A percentile compares a stretch with the other conserved stretches of the same genome.
phyloP scores from a whole-genome alignment of 37 sponge, comb jelly and placozoan species.

The Hormiphora californensis region DNA sequence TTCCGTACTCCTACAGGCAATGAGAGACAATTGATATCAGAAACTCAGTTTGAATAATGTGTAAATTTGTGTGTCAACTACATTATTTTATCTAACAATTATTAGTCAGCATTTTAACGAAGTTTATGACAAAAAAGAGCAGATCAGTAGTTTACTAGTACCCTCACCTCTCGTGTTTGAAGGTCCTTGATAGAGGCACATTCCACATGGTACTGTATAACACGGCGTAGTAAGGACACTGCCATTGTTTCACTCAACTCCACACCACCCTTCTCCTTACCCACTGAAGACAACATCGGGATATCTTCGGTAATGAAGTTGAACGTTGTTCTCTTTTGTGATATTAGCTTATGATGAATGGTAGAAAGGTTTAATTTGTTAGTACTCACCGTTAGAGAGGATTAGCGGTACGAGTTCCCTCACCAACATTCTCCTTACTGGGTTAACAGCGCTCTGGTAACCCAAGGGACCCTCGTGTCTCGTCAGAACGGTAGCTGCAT shows the following conservation, averaged over 20 bases:
- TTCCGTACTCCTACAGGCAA: constrained; percentile 13
- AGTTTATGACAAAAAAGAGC: not conserved
- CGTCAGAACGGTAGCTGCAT: not conserved
- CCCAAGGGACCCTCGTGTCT: not conserved
- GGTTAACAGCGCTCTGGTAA: not conserved
- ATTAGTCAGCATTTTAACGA: not conserved
- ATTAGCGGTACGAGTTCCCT: constrained; percentile 2
- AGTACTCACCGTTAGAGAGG: not conserved
- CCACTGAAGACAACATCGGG: no score
- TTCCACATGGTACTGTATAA: not conserved
- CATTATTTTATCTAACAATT: not conserved
- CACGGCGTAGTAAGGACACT: not conserved
- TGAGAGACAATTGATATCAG: not conserved
- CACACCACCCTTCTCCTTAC: no score
- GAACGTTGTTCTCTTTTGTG: no score
- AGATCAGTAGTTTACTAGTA: not conserved
- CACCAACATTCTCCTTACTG: constrained; percentile 9
- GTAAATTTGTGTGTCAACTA: no score
- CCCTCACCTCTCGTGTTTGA: not conserved
- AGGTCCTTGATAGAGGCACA: constrained; percentile 10
- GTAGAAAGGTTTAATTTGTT: no score
- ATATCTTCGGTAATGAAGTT: no score
- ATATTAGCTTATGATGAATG: no score
- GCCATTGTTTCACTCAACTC: not conserved
- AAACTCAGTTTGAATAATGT: not conserved